These are phyloP conservation scores for Dilophus febrilis DNA, from an alignment of 2,888 invertebrate species.

Conservation along the genomic window DNA sequence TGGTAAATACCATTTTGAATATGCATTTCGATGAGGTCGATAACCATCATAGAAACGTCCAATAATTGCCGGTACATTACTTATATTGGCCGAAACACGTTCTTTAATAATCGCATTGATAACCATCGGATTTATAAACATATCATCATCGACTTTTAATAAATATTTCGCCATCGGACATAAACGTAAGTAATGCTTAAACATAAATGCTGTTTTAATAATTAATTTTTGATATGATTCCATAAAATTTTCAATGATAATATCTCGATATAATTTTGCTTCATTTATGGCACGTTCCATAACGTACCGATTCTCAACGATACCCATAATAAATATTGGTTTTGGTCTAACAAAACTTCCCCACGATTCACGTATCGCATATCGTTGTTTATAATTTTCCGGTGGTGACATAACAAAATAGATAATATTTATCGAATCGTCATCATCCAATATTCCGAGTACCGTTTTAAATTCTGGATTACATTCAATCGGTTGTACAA, in stretches of 20 bases:
- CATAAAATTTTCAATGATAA: not conserved
- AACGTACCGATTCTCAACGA: too few species aligned
- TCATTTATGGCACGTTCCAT: too few species aligned
- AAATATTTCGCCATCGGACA: not conserved
- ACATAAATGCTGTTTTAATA: not conserved
- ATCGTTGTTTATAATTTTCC: too few species aligned
- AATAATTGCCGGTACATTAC: not conserved
- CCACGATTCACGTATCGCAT: too few species aligned
- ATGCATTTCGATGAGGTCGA: not conserved
- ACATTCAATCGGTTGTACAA: too few species aligned
- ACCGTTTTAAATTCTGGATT: too few species aligned
- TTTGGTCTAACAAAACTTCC: too few species aligned
- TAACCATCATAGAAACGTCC: not conserved
- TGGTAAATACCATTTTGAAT: constrained; percentile 1
- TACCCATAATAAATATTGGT: too few species aligned
- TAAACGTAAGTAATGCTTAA: not conserved
- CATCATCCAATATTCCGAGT: too few species aligned
- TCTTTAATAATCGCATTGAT: not conserved
- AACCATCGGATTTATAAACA: not conserved
- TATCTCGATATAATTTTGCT: not conserved
- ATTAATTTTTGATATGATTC: not conserved
- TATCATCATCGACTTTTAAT: constrained; percentile 1
- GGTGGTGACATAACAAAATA: too few species aligned
- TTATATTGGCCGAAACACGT: not conserved
- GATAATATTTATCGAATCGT: too few species aligned